Evolutionary conservation across 2,888 invertebrate genomes (phyloP), one percentile per base, ranked within the genome.

Genomic region (Eurois occulta): DNA sequence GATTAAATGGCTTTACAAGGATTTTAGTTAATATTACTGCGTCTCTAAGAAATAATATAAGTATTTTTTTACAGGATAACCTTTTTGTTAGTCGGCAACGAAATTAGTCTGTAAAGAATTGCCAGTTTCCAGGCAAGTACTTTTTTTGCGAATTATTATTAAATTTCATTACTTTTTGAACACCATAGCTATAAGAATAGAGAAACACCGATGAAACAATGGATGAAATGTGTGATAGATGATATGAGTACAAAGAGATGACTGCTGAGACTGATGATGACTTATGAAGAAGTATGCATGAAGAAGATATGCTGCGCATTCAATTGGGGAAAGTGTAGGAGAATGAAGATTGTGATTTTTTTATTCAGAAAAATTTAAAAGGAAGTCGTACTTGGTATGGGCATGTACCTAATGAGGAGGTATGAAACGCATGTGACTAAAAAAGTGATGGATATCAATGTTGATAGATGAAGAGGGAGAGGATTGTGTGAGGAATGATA

Each of bases 1-100:
- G 52, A 38, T 74, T 67, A 38, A 72, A 77, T 55, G 48, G 60
- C 60, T 86, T 73, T 58, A 52, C 65, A 52, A 38, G 13, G 24
- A 32, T 60, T 65, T 65, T 60, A 62, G 48, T 38, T 8, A 32
- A n/a, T 8, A 35, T 55, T 18, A 2, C 10, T 43, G 10, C n/a
- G 10, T 38, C 58, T 28, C 2, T 16, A 16, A 16, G 7, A 28
- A 55, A 28, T 28, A 58, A 58, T 16, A 0, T 7, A 16, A 16
- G 1, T 28, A 16, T 2, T 58, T 16, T 16, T 16, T 28, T 8
- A 58, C 2, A 58, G 11, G 1, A 28, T 16, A 28, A 1, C 18
- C 16, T 28, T 58, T 58, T n/a, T 16, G 7, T 28, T 7, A 58
- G 1, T 55, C 3, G 0, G 5, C n/a, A n/a, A 52, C 3, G 52